Evolutionary conservation across 2,113 vertebrate genomes (phyloP).

Genomic region (Taxidea taxus): DNA sequence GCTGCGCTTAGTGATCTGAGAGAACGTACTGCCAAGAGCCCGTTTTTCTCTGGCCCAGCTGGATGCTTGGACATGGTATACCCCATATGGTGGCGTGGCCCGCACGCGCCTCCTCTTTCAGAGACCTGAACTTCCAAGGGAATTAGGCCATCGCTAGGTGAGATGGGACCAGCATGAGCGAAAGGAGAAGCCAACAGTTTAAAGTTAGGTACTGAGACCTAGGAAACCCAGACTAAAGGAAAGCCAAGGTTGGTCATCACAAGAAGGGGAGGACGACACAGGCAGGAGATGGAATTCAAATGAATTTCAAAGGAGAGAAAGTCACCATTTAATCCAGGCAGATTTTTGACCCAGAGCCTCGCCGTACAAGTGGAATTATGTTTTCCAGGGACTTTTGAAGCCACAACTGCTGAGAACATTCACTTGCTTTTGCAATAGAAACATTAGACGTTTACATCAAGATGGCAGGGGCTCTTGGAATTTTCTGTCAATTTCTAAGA

Average conservation of each 20-base stretch:
- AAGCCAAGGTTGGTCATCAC: not conserved
- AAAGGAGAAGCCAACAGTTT: not conserved
- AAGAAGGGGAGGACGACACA: not conserved
- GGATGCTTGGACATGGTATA: no score
- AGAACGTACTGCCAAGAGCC: not conserved
- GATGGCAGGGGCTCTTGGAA: not conserved
- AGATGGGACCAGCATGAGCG: not conserved
- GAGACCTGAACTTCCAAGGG: not conserved
- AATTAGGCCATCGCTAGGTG: not conserved
- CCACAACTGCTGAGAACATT: not conserved
- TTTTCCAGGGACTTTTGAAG: not conserved
- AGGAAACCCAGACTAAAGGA: not conserved
- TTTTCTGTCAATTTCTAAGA: conserved; percentile 67
- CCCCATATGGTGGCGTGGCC: no score
- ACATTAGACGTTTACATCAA: not conserved
- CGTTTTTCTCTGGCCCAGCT: not conserved
- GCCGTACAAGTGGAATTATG: not conserved
- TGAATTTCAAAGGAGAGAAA: not conserved
- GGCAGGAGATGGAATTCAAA: not conserved
- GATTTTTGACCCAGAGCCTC: not conserved
- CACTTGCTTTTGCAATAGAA: not conserved
- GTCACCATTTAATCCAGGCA: not conserved
- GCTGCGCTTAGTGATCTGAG: not conserved
- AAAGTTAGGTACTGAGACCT: not conserved
- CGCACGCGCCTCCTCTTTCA: not conserved